phyloP scores from a whole-genome alignment of 2,888 invertebrate species.

The Rhimphoctona megacephalus region DNA sequence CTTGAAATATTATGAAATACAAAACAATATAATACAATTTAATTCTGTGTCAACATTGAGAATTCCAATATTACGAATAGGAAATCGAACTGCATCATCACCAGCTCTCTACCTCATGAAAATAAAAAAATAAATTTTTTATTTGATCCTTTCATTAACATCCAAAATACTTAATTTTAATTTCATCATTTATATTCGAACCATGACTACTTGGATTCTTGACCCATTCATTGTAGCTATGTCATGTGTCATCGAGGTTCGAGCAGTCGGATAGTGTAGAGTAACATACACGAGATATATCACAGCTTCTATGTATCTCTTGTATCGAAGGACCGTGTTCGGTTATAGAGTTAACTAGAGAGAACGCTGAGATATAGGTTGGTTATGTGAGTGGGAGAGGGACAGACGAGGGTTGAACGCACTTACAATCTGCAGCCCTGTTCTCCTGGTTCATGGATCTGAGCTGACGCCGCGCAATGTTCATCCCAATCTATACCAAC shows the following conservation, averaged over 20 bases:
- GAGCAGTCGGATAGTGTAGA: conserved; percentile 40
- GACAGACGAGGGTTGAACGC: conserved; percentile 67
- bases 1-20: neutral
- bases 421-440: conserved; percentile 60
- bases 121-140: neutral
- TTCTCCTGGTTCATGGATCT: conserved; percentile 75
- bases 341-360: conserved; percentile 68
- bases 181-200: neutral
- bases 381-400: conserved; percentile 2
- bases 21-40: neutral
- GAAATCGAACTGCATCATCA: neutral
- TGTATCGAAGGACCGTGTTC: conserved; percentile 71
- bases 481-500: conserved; percentile 74
- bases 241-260: conserved; percentile 23
- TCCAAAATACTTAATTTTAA: neutral
- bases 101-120: neutral
- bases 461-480: conserved; percentile 79
- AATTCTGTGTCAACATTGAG: neutral
- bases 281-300: conserved; percentile 35
- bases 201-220: neutral
- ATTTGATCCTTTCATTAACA: neutral
- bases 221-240: neutral
- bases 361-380: conserved; percentile 12
- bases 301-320: conserved; percentile 22
- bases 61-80: neutral